Percentiles rank a stretch among this genome's conserved stretches.
phyloP scores from a whole-genome alignment of 2,113 vertebrate genomes.

The Acrocephalus arundinaceus region DNA sequence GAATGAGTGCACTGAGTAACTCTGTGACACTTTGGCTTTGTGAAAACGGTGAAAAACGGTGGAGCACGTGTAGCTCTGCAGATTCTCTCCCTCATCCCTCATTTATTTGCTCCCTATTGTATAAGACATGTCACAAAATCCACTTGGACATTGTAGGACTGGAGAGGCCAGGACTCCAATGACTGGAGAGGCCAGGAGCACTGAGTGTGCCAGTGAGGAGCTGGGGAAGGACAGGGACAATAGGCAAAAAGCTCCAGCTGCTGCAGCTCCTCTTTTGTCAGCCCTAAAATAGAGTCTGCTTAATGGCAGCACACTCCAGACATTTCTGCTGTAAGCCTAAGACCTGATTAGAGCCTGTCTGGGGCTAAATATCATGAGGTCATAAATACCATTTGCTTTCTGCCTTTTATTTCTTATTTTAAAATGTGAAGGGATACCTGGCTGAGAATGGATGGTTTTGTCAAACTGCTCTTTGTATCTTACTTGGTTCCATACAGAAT shows the following conservation, averaged over 20 bases:
- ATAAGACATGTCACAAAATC: background rate
- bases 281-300: background rate
- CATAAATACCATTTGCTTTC: background rate
- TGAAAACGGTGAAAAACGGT: background rate
- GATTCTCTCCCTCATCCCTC: background rate
- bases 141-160: background rate
- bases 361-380: background rate
- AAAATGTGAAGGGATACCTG: background rate
- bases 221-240: background rate
- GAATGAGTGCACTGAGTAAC: background rate
- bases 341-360: background rate
- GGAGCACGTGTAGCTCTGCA: background rate
- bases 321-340: background rate
- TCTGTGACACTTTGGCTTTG: background rate
- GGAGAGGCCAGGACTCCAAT: background rate
- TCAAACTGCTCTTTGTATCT: background rate
- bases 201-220: background rate
- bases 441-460: background rate
- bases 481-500: background rate
- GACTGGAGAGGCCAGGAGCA: background rate
- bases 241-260: background rate
- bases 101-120: background rate
- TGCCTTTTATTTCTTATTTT: background rate
- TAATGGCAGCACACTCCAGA: background rate
- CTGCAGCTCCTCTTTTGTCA: background rate